These are phyloP conservation scores for Tympanoctomys barrerae DNA, from an alignment of 2,797 vertebrate species.

Conservation along the genomic window DNA sequence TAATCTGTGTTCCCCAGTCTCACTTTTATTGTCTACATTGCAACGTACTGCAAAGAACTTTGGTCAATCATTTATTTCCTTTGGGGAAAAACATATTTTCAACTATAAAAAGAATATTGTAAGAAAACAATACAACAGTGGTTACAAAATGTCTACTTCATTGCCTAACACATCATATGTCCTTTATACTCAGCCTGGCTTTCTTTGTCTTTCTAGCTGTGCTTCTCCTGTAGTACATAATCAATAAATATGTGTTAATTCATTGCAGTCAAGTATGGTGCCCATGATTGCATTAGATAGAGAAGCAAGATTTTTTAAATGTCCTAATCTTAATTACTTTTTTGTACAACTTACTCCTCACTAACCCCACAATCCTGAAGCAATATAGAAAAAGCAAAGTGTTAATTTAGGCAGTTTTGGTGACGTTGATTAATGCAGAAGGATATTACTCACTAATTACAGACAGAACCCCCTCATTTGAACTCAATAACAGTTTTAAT, in stretches of 20 bases:
- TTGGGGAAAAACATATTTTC: neutral
- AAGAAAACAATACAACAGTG: neutral
- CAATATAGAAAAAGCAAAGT: constrained; percentile 74
- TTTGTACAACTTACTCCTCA: constrained; percentile 68
- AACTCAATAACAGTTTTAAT: constrained; percentile 85
- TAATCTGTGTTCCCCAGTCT: neutral
- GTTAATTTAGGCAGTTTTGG: constrained; percentile 81
- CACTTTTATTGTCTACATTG: neutral
- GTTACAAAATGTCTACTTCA: constrained; percentile 8
- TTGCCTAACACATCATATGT: neutral
- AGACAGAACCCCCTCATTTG: constrained; percentile 81
- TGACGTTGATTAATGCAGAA: constrained; percentile 83
- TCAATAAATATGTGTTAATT: constrained; percentile 75
- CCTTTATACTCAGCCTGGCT: neutral
- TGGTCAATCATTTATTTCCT: neutral
- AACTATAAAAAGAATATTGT: neutral
- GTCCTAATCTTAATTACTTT: constrained; percentile 82
- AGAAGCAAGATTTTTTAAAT: constrained; percentile 74
- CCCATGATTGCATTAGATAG: constrained; percentile 73
- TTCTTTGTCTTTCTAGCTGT: constrained; percentile 31
- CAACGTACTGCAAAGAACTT: neutral
- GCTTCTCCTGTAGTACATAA: constrained; percentile 36
- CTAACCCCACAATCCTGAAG: constrained; percentile 74
- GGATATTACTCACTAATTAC: constrained; percentile 84
- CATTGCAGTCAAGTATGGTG: constrained; percentile 68